A percentile compares a stretch with the other conserved stretches of the same genome.
Evolutionary conservation across 37 sponge, comb jelly and placozoan genomes (phyloP).

Genomic region (Diacarnus erythraeanus): DNA sequence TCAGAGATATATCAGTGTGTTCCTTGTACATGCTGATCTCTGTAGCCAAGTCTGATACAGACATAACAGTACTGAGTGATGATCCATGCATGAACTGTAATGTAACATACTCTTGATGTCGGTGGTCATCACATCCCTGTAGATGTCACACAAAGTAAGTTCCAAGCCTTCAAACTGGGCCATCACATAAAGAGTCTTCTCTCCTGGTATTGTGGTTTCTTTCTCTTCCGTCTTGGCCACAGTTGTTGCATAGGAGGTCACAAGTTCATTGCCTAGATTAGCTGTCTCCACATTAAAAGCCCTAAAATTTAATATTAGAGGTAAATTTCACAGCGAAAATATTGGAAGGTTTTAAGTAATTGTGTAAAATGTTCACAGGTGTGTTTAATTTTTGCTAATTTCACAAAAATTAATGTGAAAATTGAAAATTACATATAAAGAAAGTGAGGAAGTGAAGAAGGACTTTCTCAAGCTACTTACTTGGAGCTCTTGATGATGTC

Average conservation of each 20-base stretch:
- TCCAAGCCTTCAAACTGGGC: slow-evolving; percentile 44
- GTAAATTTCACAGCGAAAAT: too few relatives aligned
- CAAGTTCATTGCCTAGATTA: too few relatives aligned
- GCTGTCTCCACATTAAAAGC: too few relatives aligned
- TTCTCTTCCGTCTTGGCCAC: too few relatives aligned
- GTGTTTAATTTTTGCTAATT: too few relatives aligned
- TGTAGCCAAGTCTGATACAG: neutral
- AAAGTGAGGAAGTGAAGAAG: too few relatives aligned
- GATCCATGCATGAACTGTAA: neutral
- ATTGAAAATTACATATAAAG: too few relatives aligned
- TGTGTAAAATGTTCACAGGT: too few relatives aligned
- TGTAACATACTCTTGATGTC: slow-evolving; percentile 21
- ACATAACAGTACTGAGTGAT: neutral
- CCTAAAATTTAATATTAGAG: too few relatives aligned
- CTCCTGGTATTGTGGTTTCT: neutral
- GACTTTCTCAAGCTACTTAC: slow-evolving; percentile 12
- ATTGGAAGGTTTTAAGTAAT: too few relatives aligned
- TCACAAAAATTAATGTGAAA: too few relatives aligned
- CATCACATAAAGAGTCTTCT: slow-evolving; percentile 24
- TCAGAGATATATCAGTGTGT: neutral
- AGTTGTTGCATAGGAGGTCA: too few relatives aligned
- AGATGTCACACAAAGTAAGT: slow-evolving; percentile 24
- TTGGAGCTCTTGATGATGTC: neutral
- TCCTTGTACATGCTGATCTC: neutral
- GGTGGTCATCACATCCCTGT: slow-evolving; percentile 28